These are phyloP conservation scores for Onychomys arenicola DNA, from an alignment of 2,797 vertebrate species.

Conservation along the genomic window DNA sequence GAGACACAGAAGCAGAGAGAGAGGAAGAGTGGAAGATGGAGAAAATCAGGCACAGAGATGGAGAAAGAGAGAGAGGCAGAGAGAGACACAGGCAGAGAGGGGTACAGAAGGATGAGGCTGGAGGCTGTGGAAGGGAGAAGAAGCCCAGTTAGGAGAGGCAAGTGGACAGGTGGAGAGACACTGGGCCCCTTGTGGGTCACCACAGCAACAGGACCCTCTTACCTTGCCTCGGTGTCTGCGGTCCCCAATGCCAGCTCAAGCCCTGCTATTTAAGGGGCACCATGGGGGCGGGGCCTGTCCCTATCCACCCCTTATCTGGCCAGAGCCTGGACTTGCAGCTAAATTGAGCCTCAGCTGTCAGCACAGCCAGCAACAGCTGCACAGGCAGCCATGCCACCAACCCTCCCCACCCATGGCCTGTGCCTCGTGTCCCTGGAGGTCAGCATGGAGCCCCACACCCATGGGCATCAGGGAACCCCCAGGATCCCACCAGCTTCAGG, in stretches of 20 bases:
- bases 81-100: background rate
- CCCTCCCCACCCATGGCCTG: background rate
- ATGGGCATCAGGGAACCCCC: background rate
- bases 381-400: background rate
- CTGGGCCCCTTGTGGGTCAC: background rate
- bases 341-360: conserved; percentile 79
- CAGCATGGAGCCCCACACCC: conserved; percentile 83
- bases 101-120: background rate
- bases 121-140: background rate
- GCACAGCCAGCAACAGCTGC: conserved; percentile 7
- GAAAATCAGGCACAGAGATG: background rate
- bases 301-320: conserved; percentile 52
- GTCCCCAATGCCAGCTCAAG: too few species aligned
- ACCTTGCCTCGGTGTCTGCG: conserved; percentile 41
- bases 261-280: conserved; percentile 50
- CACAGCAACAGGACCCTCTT: conserved; percentile 39
- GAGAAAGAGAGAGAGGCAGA: rapidly evolving
- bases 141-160: background rate
- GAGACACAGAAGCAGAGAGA: background rate
- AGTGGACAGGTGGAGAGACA: background rate
- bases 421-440: conserved; percentile 85
- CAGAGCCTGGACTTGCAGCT: background rate
- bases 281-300: background rate
- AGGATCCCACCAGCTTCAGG: background rate
- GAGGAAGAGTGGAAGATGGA: too few species aligned